Evolutionary conservation across 2,797 vertebrate species (phyloP).

Genomic region (Artibeus lituratus): DNA sequence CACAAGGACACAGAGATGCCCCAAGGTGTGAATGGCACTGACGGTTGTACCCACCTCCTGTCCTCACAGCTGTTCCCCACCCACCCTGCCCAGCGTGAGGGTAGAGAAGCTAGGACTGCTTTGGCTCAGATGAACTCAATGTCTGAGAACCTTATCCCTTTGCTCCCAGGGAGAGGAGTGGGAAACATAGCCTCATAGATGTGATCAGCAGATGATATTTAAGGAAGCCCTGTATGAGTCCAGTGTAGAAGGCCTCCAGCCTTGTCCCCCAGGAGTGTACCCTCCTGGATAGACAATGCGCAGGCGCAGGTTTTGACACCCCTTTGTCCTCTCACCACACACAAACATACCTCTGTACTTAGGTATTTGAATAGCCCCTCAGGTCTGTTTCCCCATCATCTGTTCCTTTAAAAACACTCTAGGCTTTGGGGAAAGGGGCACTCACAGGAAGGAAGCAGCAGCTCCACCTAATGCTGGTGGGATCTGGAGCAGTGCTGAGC

Average conservation of each 20-base stretch:
- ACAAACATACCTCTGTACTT: background rate
- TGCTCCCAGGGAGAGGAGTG: background rate
- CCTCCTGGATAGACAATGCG: background rate
- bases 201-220: background rate
- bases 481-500: background rate
- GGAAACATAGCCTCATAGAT: background rate
- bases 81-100: background rate
- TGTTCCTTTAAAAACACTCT: background rate
- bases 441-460: background rate
- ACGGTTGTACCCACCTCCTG: background rate
- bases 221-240: background rate
- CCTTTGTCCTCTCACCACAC: fast-evolving
- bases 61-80: background rate
- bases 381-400: background rate
- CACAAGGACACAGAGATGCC: background rate
- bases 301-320: background rate
- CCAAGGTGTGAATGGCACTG: background rate
- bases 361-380: background rate
- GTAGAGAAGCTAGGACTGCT: background rate
- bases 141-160: background rate
- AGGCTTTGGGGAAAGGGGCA: background rate
- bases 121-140: background rate
- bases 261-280: background rate
- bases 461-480: background rate
- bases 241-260: background rate